Evolutionary conservation across 2,888 invertebrate species (phyloP).

Genomic region (Phymatocera aterrima): DNA sequence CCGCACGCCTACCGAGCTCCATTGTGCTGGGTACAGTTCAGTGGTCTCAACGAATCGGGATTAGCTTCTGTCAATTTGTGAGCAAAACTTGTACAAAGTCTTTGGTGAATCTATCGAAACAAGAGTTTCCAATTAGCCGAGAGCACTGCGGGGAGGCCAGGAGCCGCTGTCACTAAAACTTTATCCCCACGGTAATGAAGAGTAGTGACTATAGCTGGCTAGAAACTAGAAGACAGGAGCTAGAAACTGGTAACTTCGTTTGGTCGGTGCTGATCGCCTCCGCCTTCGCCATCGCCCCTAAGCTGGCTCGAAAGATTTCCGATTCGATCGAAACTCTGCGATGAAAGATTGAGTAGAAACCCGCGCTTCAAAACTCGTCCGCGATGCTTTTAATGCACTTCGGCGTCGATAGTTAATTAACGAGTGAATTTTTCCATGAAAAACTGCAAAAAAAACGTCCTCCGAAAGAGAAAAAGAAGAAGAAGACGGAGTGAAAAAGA

Average conservation of each 20-base stretch:
- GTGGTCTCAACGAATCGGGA: neutral
- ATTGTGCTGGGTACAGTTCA: too few species aligned
- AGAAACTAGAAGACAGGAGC: constrained; percentile 6
- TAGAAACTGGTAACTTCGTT: constrained; percentile 31
- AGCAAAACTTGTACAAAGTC: constrained; percentile 22
- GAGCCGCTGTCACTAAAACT: constrained; percentile 41
- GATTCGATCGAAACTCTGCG: constrained; percentile 28
- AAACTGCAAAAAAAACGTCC: neutral
- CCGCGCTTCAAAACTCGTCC: neutral
- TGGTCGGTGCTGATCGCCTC: neutral
- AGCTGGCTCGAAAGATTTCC: constrained; percentile 40
- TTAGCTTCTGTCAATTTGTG: constrained; percentile 7
- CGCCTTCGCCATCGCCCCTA: neutral
- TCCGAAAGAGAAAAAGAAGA: too few species aligned
- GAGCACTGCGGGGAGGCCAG: constrained; percentile 34
- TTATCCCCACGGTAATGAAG: constrained; percentile 15
- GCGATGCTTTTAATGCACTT: neutral
- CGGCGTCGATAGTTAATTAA: constrained; percentile 17
- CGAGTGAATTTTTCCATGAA: neutral
- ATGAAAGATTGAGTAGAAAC: neutral
- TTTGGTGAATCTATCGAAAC: constrained; percentile 54
- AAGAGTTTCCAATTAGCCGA: constrained; percentile 63
- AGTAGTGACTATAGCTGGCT: constrained; percentile 37
- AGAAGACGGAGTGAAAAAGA: neutral
- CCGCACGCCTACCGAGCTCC: too few species aligned